phyloP scores from a whole-genome alignment of 92 coral and sea anemone species.

The Parazoanthus darwini region DNA sequence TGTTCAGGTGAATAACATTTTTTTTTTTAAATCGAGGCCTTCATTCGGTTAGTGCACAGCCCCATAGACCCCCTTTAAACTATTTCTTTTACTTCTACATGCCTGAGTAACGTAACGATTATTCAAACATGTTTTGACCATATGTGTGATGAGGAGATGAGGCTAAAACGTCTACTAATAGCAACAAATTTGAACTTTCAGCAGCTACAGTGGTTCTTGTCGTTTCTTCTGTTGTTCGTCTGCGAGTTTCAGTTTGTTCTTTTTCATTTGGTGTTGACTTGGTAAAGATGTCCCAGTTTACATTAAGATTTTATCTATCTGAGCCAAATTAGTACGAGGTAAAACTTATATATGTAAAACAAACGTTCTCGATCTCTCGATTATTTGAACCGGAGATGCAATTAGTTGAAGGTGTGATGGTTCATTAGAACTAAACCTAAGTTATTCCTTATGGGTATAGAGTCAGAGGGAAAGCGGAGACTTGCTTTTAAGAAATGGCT shows the following conservation, averaged over 20 bases:
- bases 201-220: background rate
- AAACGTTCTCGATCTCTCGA: background rate
- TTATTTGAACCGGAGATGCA: too few relatives aligned
- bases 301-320: background rate
- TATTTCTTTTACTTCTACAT: too few relatives aligned
- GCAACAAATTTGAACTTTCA: background rate
- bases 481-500: too few relatives aligned
- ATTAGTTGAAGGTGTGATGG: too few relatives aligned
- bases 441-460: too few relatives aligned
- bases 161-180: background rate
- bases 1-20: too few relatives aligned
- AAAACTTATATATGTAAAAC: background rate
- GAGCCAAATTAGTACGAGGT: background rate
- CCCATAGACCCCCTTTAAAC: background rate
- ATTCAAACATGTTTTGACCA: background rate
- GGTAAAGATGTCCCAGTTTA: background rate
- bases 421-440: too few relatives aligned
- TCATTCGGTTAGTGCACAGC: background rate
- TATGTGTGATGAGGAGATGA: background rate
- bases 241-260: background rate
- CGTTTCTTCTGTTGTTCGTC: background rate
- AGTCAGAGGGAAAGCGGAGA: too few relatives aligned
- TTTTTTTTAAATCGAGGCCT: background rate
- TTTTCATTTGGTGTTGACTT: background rate
- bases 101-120: too few relatives aligned